These are phyloP conservation scores for Macrocentrus cingulum DNA, from an alignment of 1,140 invertebrate species.

Conservation along the genomic window DNA sequence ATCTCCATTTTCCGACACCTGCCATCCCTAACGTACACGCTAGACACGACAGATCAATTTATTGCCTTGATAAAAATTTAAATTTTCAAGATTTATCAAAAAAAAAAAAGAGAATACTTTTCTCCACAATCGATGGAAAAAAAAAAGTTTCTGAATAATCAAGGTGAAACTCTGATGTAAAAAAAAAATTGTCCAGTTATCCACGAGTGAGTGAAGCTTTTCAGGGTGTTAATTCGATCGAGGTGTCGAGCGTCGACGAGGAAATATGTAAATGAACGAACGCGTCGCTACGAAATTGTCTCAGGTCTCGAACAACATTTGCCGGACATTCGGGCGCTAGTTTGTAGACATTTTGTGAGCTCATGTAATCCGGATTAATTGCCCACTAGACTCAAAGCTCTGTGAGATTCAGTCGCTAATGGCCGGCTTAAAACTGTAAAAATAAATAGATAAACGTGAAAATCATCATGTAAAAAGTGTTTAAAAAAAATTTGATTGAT, in stretches of 20 bases:
- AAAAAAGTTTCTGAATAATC: not conserved
- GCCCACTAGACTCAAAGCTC: no score
- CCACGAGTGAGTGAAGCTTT: not conserved
- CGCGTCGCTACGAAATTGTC: not conserved
- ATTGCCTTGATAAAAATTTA: no score
- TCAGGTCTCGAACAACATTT: not conserved
- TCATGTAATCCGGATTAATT: no score
- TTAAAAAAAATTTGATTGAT: no score
- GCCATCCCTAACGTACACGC: no score
- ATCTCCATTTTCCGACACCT: not conserved
- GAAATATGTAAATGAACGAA: conserved; percentile 7
- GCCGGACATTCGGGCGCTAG: not conserved
- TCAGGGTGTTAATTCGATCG: conserved; percentile 4
- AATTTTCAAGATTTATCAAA: no score
- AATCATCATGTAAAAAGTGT: no score
- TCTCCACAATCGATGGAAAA: not conserved
- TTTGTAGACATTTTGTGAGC: not conserved
- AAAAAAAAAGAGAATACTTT: no score
- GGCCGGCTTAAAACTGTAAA: no score
- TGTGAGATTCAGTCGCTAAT: no score
- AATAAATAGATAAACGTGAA: no score
- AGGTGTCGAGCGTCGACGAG: not conserved
- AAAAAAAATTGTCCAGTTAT: not conserved
- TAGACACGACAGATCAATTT: no score
- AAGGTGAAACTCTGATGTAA: not conserved